A percentile compares a stretch with the other conserved stretches of the same genome.
phyloP scores from a whole-genome alignment of 2,113 vertebrate genomes.

The Eptesicus fuscus region DNA sequence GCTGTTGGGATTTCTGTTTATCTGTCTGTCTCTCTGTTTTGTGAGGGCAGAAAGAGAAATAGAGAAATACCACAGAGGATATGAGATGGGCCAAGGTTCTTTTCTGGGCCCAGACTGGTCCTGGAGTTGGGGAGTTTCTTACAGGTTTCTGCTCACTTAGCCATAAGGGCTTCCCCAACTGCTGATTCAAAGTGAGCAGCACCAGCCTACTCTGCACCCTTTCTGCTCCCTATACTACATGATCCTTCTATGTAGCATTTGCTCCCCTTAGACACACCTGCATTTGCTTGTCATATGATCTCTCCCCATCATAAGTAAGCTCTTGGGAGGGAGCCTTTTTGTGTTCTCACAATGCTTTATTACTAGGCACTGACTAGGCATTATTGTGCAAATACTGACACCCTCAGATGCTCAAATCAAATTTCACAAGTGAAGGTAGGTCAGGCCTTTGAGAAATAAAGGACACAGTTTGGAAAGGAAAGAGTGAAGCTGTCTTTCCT shows the following conservation, averaged over 20 bases:
- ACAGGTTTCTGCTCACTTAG: not conserved
- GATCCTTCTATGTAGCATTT: not conserved
- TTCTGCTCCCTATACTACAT: not conserved
- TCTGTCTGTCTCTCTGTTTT: not conserved
- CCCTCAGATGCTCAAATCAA: not conserved
- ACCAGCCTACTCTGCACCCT: not conserved
- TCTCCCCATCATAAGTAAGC: not conserved
- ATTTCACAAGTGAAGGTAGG: not conserved
- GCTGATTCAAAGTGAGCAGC: not conserved
- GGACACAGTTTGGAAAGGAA: not conserved
- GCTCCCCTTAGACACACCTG: not conserved
- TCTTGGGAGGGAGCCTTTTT: not conserved
- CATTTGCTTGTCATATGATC: not conserved
- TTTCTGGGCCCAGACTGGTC: not conserved
- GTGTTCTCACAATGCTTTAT: not conserved
- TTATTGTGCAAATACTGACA: not conserved
- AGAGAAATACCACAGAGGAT: not conserved
- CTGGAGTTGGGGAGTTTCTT: not conserved
- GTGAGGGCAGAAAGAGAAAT: not conserved
- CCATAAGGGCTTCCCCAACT: not conserved
- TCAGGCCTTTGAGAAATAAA: not conserved
- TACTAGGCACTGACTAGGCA: not conserved
- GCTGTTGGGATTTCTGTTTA: not conserved
- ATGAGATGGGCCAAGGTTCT: not conserved
- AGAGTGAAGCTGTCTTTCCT: not conserved